Conservation (phyloP, 2,888 invertebrate species). For the Perithous albicinctus region DNA sequence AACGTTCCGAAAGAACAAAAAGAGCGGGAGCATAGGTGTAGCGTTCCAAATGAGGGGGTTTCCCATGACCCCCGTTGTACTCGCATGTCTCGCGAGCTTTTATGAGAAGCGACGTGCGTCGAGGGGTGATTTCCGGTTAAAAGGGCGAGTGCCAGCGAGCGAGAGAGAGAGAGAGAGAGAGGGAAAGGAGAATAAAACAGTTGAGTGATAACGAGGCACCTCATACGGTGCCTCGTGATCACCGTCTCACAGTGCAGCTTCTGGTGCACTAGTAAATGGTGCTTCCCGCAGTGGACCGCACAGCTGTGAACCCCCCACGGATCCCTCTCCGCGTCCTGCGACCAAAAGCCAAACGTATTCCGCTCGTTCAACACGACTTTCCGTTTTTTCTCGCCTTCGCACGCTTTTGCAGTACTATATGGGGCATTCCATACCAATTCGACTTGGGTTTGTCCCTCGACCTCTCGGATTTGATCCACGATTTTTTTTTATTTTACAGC, state of each 20-base stretch:
- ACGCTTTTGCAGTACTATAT: background rate
- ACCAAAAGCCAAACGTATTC: conserved; percentile 45
- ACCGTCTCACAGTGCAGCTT: conserved; percentile 57
- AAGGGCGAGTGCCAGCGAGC: conserved; percentile 32
- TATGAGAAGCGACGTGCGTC: conserved; percentile 53
- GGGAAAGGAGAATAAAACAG: conserved; percentile 71
- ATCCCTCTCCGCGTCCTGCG: conserved; percentile 26
- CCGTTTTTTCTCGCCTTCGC: background rate
- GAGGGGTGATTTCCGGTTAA: conserved; percentile 62
- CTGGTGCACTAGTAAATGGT: conserved; percentile 35
- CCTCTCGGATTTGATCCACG: too few species aligned
- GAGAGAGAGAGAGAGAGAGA: conserved; percentile 21
- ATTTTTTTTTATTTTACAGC: too few species aligned
- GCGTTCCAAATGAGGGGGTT: conserved; percentile 73
- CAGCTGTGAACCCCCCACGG: conserved; percentile 72
- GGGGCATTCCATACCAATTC: too few species aligned
- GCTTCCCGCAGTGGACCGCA: conserved; percentile 68
- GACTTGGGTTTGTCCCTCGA: too few species aligned
- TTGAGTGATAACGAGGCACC: conserved; percentile 82
- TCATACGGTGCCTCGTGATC: conserved; percentile 73
- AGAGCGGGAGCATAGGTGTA: conserved; percentile 51
- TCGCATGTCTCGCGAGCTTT: conserved; percentile 36
- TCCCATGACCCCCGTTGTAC: conserved; percentile 71
- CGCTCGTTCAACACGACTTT: conserved; percentile 31
- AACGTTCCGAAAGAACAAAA: conserved; percentile 34